Evolutionary conservation across 2,888 invertebrate species (phyloP), one percentile per base, ranked within the genome.

Genomic region (Microctonus hyperodae): DNA sequence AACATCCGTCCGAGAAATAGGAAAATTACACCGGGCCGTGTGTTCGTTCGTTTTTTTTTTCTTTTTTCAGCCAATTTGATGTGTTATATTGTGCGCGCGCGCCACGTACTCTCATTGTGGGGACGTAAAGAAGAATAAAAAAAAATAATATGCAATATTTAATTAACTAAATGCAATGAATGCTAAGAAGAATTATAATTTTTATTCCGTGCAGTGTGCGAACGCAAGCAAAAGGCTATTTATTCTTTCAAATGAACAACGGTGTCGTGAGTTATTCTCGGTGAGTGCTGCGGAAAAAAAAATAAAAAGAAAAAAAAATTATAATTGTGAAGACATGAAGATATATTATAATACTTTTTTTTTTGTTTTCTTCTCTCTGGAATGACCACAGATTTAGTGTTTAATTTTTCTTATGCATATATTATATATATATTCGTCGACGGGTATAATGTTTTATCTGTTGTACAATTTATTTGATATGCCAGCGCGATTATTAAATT

Each of bases 1-100:
- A 60, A 65, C 28, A 33, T 66, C 66, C 66, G 66, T 66, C 66
- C 66, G 66, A 56, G 61, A 61, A 55, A 60, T 51, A 35, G 35
- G n/a, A 50, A 64, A 50, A 60, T 61, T 51, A 11, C 25, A 31
- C n/a, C 22, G 60, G 28, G 50, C 48, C 48, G 50, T 50, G 48
- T 50, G 60, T 51, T 51, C 23, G 13, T 50, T 51, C 50, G 3
- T 28, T 28, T 28, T 28, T 28, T 28, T 28, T 28, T 28, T 7
- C 28, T 51, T 60, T 44, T 35, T 44, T 9, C 48, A 60, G 60
- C 20, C 31, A 48, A 33, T 50, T 33, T n/a, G 33, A 37, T 28
- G 48, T 60, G 35, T 31, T 22, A 11, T 50, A 60, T 48, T 33
- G 23, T 50, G 28, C 10, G 31, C 44, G 44, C 20, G n/a, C n/a